These are phyloP conservation scores for Luperina nickerlii DNA, from an alignment of 2,888 invertebrate genomes.

Conservation along the genomic window DNA sequence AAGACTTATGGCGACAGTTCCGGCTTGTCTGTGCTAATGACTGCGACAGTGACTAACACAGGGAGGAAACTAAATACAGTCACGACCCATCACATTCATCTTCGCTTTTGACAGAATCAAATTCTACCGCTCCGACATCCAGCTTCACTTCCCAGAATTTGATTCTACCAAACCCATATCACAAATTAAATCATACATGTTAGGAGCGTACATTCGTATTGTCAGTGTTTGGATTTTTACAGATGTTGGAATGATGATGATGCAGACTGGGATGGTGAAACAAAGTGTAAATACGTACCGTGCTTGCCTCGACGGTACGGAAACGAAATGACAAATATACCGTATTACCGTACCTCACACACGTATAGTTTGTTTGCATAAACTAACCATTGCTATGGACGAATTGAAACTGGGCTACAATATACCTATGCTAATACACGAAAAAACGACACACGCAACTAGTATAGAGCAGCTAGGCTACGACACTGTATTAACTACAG, in stretches of 20 bases:
- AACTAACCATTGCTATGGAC: constrained; percentile 88
- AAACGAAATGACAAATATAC: constrained; percentile 84
- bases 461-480: constrained; percentile 86
- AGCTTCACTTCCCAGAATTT: constrained; percentile 68
- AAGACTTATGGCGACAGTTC: constrained; percentile 88
- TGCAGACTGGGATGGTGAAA: constrained; percentile 99
- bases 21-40: constrained; percentile 88
- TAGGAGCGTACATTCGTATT: constrained; percentile 85
- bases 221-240: constrained; percentile 93
- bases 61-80: constrained; percentile 80
- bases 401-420: constrained; percentile 83
- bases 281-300: constrained; percentile 94
- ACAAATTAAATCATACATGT: constrained; percentile 73
- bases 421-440: constrained; percentile 86
- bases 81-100: constrained; percentile 82
- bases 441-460: constrained; percentile 86
- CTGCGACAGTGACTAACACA: constrained; percentile 85
- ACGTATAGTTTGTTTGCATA: constrained; percentile 88
- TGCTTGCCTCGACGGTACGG: constrained; percentile 95
- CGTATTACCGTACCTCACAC: constrained; percentile 87
- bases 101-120: constrained; percentile 82
- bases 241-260: constrained; percentile 99
- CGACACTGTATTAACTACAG: constrained; percentile 81
- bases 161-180: constrained; percentile 74
- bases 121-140: constrained; percentile 64